Conservation (phyloP, 1,140 invertebrate species). For the Caenorhabditis tropicalis region DNA sequence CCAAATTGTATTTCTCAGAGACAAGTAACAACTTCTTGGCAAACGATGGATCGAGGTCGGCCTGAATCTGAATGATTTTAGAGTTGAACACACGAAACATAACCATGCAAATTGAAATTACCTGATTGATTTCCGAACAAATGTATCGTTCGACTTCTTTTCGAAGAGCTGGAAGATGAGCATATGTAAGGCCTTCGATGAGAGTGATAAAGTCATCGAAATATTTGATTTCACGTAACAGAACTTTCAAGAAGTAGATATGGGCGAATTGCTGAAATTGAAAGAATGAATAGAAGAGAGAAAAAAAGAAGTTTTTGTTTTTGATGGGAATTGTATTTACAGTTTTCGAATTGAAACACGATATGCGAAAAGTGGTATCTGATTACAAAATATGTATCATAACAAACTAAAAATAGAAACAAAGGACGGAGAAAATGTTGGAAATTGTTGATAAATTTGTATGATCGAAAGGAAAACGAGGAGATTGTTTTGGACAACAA, state of each 20-base stretch:
- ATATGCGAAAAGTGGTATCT: neutral
- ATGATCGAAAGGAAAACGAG: too few relatives aligned
- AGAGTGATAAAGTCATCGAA: conserved; percentile 52
- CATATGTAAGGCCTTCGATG: conserved; percentile 48
- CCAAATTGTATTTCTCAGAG: conserved; percentile 45
- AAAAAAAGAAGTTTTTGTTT: too few relatives aligned
- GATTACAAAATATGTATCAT: neutral
- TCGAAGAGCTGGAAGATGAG: conserved; percentile 52
- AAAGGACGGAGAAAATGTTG: neutral
- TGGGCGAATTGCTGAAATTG: conserved; percentile 54
- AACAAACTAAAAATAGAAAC: neutral
- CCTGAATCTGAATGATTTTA: conserved; percentile 10
- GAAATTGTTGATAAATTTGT: too few relatives aligned
- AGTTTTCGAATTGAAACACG: neutral
- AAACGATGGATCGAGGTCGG: conserved; percentile 32
- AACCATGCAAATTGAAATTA: neutral
- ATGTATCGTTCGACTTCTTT: conserved; percentile 55
- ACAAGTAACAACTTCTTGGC: conserved; percentile 44
- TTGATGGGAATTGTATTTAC: neutral
- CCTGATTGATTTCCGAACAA: conserved; percentile 49
- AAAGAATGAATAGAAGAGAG: neutral
- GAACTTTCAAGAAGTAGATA: conserved; percentile 50
- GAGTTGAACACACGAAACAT: neutral
- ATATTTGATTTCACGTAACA: conserved; percentile 36
- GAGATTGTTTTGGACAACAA: too few relatives aligned